A percentile compares a stretch with the other conserved stretches of the same genome.
These are phyloP conservation scores for Selenia dentaria DNA, from an alignment of 2,888 invertebrate species.

Conservation along the genomic window DNA sequence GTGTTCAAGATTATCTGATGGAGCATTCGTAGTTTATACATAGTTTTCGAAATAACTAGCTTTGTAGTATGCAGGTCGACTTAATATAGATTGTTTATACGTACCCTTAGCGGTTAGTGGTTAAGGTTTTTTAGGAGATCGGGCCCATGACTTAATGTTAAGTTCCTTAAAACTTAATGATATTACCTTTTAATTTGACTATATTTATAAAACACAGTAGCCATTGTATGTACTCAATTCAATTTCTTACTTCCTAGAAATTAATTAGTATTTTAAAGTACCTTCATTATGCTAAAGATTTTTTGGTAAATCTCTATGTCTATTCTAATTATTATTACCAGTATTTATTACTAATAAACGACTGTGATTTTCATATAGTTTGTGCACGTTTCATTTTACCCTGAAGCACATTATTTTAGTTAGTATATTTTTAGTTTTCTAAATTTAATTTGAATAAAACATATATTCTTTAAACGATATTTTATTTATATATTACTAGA, in stretches of 20 bases:
- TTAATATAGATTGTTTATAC: slow-evolving; percentile 70
- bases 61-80: slow-evolving; percentile 68
- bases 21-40: slow-evolving; percentile 51
- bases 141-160: slow-evolving; percentile 82
- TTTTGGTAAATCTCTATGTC: slow-evolving; percentile 79
- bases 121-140: slow-evolving; percentile 76
- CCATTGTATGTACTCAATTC: slow-evolving; percentile 60
- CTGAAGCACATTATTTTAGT: slow-evolving; percentile 7
- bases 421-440: not conserved
- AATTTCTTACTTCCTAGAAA: slow-evolving; percentile 55
- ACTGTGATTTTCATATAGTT: slow-evolving; percentile 81
- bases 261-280: slow-evolving; percentile 63
- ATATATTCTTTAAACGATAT: slow-evolving; percentile 10
- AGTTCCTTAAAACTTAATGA: slow-evolving; percentile 62
- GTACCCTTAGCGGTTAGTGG: slow-evolving; percentile 60
- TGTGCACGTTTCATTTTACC: slow-evolving; percentile 19
- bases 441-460: slow-evolving; percentile 9
- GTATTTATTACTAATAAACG: slow-evolving; percentile 67
- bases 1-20: slow-evolving; percentile 41
- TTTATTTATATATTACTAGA: slow-evolving; percentile 13
- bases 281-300: slow-evolving; percentile 71
- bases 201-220: slow-evolving; percentile 31
- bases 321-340: slow-evolving; percentile 74
- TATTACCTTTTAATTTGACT: slow-evolving; percentile 36
- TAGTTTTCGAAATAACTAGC: slow-evolving; percentile 77